A percentile compares a stretch with the other conserved stretches of the same genome.
These are phyloP conservation scores for Anarhynchus alexandrinus DNA, from an alignment of 2,113 vertebrate species.

Conservation along the genomic window DNA sequence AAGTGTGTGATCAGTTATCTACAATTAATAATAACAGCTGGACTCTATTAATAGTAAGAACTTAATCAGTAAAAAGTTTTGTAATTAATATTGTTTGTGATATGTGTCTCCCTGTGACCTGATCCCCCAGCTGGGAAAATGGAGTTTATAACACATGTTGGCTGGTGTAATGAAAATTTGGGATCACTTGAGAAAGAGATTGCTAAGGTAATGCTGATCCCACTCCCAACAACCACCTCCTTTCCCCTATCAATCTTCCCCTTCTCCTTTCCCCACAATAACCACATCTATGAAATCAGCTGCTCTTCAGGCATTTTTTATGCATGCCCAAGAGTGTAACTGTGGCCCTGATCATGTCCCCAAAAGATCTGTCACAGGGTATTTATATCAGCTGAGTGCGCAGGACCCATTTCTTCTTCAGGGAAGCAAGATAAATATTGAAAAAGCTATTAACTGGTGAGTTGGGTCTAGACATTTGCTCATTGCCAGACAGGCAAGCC, in stretches of 20 bases:
- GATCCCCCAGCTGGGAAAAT: not conserved
- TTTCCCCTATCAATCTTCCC: not conserved
- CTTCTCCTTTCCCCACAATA: not conserved
- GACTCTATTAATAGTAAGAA: not conserved
- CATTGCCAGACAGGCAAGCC: not conserved
- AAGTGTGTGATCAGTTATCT: not conserved
- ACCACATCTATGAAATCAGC: not conserved
- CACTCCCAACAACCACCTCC: not conserved
- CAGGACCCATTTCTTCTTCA: not conserved
- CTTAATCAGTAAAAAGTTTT: not conserved
- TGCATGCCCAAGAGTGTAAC: not conserved
- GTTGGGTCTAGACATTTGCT: not conserved
- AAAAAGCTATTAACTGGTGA: not conserved
- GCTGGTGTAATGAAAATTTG: not conserved
- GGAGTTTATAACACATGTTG: not conserved
- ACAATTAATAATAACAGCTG: not conserved
- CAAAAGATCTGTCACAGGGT: not conserved
- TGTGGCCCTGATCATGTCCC: not conserved
- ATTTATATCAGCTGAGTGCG: not conserved
- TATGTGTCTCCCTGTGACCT: not conserved
- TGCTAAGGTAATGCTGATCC: fast-evolving
- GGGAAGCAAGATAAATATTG: not conserved
- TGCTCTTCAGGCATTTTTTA: not conserved
- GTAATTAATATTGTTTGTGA: not conserved
- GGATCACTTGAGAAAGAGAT: not conserved